phyloP scores from a whole-genome alignment of 2,113 vertebrate species.

The Corydoras sp. region DNA sequence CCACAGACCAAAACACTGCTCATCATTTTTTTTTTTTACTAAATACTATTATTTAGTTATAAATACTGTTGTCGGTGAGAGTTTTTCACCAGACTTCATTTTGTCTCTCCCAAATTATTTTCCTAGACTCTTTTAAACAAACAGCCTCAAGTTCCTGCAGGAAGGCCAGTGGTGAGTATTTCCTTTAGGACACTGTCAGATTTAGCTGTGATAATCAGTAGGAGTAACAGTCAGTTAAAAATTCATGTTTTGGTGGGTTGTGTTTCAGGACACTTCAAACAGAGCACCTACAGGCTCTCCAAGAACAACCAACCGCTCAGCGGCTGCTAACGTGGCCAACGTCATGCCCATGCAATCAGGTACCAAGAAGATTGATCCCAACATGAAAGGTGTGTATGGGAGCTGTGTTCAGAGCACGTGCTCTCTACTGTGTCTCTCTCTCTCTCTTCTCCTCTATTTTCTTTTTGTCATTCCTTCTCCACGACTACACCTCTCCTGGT shows the following conservation, averaged over 20 bases:
- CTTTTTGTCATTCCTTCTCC: not conserved
- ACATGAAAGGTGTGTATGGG: slow-evolving; percentile 74
- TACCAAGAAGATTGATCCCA: slow-evolving; percentile 81
- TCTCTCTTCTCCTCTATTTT: not conserved
- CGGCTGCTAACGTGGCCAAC: slow-evolving; percentile 76
- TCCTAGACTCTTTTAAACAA: slow-evolving; percentile 88
- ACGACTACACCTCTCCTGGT: too few relatives aligned
- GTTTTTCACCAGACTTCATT: not conserved
- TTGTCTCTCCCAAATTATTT: slow-evolving; percentile 28
- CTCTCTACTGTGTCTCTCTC: not conserved
- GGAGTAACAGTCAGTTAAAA: not conserved
- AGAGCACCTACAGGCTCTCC: slow-evolving; percentile 81
- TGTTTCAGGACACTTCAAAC: slow-evolving; percentile 70
- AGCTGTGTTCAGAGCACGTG: slow-evolving; percentile 13
- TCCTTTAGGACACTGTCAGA: not conserved
- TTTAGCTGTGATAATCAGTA: too few relatives aligned
- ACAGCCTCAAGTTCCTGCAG: slow-evolving; percentile 84
- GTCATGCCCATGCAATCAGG: slow-evolving; percentile 81
- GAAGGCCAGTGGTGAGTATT: slow-evolving; percentile 86
- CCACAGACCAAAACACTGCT: too few relatives aligned
- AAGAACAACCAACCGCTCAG: slow-evolving; percentile 78
- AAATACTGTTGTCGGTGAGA: not conserved
- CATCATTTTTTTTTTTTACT: too few relatives aligned
- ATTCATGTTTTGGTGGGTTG: not conserved
- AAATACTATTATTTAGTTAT: too few relatives aligned